A percentile compares a stretch with the other conserved stretches of the same genome.
phyloP scores from a whole-genome alignment of 2,888 invertebrate species.

The Amitus sp. region DNA sequence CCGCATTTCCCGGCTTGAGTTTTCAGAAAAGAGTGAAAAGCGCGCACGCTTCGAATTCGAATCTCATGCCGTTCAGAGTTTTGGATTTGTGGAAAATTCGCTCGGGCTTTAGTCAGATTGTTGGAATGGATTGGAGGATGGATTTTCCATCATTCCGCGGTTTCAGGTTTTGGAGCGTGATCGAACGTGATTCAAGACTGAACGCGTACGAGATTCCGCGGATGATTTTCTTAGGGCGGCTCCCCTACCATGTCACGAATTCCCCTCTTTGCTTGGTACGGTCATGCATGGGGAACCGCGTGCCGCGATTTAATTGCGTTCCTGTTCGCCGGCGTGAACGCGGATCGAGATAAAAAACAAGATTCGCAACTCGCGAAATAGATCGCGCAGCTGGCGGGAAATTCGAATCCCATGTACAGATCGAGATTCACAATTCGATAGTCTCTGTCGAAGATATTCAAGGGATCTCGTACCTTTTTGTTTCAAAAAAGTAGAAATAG shows the following conservation, averaged over 20 bases:
- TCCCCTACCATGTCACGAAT: constrained; percentile 13
- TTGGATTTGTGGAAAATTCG: no score
- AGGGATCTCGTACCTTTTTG: no score
- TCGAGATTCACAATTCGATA: no score
- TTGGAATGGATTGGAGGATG: not conserved
- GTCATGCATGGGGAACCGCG: constrained; percentile 39
- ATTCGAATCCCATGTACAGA: no score
- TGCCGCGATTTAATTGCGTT: constrained; percentile 35
- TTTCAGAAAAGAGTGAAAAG: no score
- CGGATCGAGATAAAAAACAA: constrained; percentile 1
- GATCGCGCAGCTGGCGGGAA: no score
- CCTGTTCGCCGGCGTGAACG: constrained; percentile 8
- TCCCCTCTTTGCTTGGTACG: constrained; percentile 24
- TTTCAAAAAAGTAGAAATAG: no score
- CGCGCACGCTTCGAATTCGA: no score
- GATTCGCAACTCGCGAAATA: no score
- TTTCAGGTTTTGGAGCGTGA: constrained; percentile 38
- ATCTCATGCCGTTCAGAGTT: no score
- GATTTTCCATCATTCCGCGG: not conserved
- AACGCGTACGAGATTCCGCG: constrained; percentile 46
- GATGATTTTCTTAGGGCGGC: constrained; percentile 39
- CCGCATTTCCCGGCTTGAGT: constrained; percentile 14
- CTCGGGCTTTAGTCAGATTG: no score
- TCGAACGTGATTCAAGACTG: constrained; percentile 51
- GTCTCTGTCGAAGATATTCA: no score